Base-by-base conservation (phyloP, 2,797 vertebrate genomes). In the Darevskia nairensis region DNA sequence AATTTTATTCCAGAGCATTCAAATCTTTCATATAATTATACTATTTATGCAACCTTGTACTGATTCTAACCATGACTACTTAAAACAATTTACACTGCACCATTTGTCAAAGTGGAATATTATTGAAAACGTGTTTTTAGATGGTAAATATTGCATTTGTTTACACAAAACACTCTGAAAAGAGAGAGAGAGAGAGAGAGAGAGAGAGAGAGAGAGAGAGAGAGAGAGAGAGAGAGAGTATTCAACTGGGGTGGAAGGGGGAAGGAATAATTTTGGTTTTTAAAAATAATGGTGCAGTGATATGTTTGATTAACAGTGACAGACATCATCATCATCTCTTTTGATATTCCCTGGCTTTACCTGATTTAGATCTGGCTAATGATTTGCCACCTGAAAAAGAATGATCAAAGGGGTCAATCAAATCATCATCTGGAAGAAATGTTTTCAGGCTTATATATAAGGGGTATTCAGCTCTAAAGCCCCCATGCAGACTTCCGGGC, bases 41-140 rank as follows among this genome's bases (percentile, higher is more conserved):
- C 1, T 17, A 87, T 19, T 46, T 35, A 71, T 59, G 25, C 27
- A 25, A 90, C 86, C 80, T 93, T 85, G 85, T 92, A 87, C 90
- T 95, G 94, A 96, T 94, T 95, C 88, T 93, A 91, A 95, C 93
- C 91, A 92, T 92, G 89, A 92, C 94, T 94, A 92, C 91, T 92
- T 94, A 94, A 93, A 92, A 89, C 86, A 61, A 92, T 94, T 95
- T 94, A 93, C 94, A 94, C 91, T 69, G 76, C 90, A 93, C 94
- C 92, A 94, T 93, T 90, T 93, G 87, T 90, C 89, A 50, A 64
- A 95, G 90, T n/a, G 86, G 25, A 41, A 90, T 69, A 29, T 80
- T 94, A 78, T 88, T 82, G 88, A 83, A 41, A 92, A 89, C 86
- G 91, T 55, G 85, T 15, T 75, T 95, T 91, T 21, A 87, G 82